Base-by-base conservation (phyloP, 2,797 vertebrate species). In the Dallia pectoralis region DNA sequence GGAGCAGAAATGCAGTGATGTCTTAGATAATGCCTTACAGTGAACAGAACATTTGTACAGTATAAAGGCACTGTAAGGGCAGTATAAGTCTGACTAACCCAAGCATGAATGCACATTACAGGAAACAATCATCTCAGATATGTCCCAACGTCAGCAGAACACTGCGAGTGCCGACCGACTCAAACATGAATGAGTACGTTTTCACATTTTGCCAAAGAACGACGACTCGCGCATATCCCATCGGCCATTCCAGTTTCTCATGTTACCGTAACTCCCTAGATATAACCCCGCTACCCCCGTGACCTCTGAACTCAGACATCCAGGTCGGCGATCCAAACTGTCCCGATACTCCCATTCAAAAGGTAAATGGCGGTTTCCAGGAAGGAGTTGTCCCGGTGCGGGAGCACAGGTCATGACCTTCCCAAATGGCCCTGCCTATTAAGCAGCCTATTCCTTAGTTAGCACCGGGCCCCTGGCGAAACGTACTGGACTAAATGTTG, bases 301-400 rank as follows among this genome's bases (percentile, higher is more conserved):
- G 73, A 79, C 68, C 65, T 82, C 74, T 84, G 69, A 72, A 63
- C 12, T 44, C 76, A 74, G 69, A 75, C 63, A n/a, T 75, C 67
- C 53, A 75, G 22, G 67, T 59, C 22, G 63, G 67, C 85, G 75
- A 85, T 84, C 40, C 14, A 81, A 78, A 88, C 79, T 80, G 80
- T 82, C 76, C 48, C 73, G 75, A 82, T 87, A 82, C 72, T 85
- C 79, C 82, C 80, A 79, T 87, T 86, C 65, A 65, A 78, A 70
- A 85, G 82, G 85, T 89, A 83, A 89, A 87, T 84, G 87, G 85
- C 90, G 85, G 88, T 84, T 92, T 91, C 85, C 87, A 90, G 85
- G 89, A 91, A 89, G 81, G 75, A 67, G 74, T 59, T 74, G 83
- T 87, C 76, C 82, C 85, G 86, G 76, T 72, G 70, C 79, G 78